These are phyloP conservation scores for Oxyscelio sp. DNA, from an alignment of 2,888 invertebrate genomes.

Conservation along the genomic window DNA sequence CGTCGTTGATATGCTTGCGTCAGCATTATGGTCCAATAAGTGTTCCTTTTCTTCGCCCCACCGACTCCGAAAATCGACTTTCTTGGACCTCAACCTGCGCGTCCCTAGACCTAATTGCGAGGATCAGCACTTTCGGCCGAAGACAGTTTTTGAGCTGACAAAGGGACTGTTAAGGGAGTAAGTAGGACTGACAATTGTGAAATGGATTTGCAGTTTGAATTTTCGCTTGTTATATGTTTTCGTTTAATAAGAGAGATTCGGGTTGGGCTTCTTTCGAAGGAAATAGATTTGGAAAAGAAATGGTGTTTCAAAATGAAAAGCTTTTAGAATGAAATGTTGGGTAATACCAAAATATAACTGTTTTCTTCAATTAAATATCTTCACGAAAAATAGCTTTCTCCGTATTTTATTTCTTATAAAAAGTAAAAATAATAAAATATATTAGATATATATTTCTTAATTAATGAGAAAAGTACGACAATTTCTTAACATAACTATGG, in stretches of 20 bases:
- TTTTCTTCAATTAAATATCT: no score
- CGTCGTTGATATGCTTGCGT: conserved; percentile 67
- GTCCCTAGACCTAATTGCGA: conserved; percentile 62
- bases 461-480: no score
- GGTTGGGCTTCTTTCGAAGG: no score
- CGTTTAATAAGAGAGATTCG: conserved; percentile 5
- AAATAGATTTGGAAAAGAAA: no score
- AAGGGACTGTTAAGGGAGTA: conserved; percentile 56
- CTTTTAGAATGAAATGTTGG: no score
- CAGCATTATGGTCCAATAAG: conserved; percentile 71
- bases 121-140: conserved; percentile 62
- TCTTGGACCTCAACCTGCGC: conserved; percentile 47
- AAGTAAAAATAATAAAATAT: no score
- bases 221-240: conserved; percentile 53
- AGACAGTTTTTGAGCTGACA: conserved; percentile 59
- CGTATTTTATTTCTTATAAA: no score
- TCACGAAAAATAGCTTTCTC: no score
- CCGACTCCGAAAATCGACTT: conserved; percentile 66
- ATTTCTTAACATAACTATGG: no score
- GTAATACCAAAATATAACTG: no score
- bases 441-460: no score
- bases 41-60: conserved; percentile 66
- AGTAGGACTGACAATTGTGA: conserved; percentile 45
- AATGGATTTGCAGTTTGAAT: conserved; percentile 19
- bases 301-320: no score